Percentiles rank a stretch among this genome's conserved stretches.
These are phyloP conservation scores for Caenorhabditis sp. DNA, from an alignment of 2,888 invertebrate genomes.

Conservation along the genomic window DNA sequence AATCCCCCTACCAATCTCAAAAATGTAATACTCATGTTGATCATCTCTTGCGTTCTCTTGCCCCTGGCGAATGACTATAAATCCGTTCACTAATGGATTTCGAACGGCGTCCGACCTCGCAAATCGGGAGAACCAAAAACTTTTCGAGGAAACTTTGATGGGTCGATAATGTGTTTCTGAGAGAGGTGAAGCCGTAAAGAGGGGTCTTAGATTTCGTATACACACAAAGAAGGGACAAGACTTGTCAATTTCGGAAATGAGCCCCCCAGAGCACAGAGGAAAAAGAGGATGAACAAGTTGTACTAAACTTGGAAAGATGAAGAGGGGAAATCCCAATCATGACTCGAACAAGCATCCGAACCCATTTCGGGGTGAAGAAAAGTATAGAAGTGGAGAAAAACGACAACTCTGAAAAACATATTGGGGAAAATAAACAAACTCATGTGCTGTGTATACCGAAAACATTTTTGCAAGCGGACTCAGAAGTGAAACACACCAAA, in stretches of 20 bases:
- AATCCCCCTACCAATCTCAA: constrained; percentile 49
- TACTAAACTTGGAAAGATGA: constrained; percentile 30
- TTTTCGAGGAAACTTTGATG: constrained; percentile 40
- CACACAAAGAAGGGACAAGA: constrained; percentile 9
- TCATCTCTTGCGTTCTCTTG: constrained; percentile 12
- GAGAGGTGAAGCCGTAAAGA: constrained; percentile 52
- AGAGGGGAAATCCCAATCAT: constrained; percentile 31
- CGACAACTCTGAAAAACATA: background rate
- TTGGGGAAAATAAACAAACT: constrained; percentile 30
- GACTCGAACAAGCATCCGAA: constrained; percentile 10
- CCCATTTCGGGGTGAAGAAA: constrained; percentile 13
- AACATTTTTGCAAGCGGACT: constrained; percentile 14
- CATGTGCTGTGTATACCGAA: constrained; percentile 34
- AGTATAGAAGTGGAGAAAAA: constrained; percentile 21
- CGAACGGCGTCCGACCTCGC: constrained; percentile 34
- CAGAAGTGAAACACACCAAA: constrained; percentile 2
- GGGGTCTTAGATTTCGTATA: constrained; percentile 48
- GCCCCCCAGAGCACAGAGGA: constrained; percentile 20
- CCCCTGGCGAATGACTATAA: constrained; percentile 23
- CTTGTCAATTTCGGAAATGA: constrained; percentile 61
- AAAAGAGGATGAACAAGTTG: constrained; percentile 45
- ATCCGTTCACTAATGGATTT: constrained; percentile 54
- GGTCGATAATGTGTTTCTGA: constrained; percentile 48
- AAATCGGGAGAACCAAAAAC: constrained; percentile 4
- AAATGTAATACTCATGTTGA: constrained; percentile 28